phyloP scores from a whole-genome alignment of 2,797 vertebrate species.

The Myotis vivesi region DNA sequence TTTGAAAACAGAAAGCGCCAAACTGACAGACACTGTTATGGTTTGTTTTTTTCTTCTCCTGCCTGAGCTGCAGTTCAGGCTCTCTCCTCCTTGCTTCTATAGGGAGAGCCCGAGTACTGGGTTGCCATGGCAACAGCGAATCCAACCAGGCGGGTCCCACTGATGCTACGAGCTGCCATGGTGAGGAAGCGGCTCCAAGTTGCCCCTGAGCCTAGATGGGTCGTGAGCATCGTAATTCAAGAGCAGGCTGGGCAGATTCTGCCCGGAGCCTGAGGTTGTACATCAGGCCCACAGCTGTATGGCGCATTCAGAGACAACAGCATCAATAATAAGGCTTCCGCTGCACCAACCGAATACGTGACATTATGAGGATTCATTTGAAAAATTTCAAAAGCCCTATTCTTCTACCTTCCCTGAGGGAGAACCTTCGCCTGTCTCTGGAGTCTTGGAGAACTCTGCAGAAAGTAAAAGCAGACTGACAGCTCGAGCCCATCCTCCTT shows the following conservation, averaged over 20 bases:
- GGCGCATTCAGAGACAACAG: not conserved
- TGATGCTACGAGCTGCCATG: conserved; percentile 59
- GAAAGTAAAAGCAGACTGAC: conserved; percentile 29
- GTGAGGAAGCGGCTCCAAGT: conserved; percentile 57
- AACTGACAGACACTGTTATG: conserved; percentile 69
- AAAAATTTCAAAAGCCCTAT: conserved; percentile 58
- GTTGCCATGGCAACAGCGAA: conserved; percentile 76
- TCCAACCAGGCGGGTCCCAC: conserved; percentile 75
- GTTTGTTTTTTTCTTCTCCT: not conserved
- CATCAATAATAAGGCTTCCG: conserved; percentile 38
- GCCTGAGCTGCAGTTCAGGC: conserved; percentile 59
- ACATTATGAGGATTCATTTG: conserved; percentile 27
- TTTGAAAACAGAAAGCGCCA: conserved; percentile 66
- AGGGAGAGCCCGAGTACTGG: conserved; percentile 57
- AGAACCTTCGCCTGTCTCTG: not conserved
- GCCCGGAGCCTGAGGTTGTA: not conserved
- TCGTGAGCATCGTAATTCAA: conserved; percentile 59
- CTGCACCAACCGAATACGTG: not conserved
- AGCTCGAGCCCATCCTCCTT: not conserved
- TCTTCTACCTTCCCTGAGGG: conserved; percentile 51
- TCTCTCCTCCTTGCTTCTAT: conserved; percentile 58
- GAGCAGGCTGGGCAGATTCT: conserved; percentile 43
- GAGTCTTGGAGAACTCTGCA: conserved; percentile 6
- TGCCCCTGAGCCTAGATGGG: conserved; percentile 69
- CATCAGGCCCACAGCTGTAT: conserved; percentile 13